Conservation (phyloP, 1,140 invertebrate species). For the Drosophila grimshawi region DNA sequence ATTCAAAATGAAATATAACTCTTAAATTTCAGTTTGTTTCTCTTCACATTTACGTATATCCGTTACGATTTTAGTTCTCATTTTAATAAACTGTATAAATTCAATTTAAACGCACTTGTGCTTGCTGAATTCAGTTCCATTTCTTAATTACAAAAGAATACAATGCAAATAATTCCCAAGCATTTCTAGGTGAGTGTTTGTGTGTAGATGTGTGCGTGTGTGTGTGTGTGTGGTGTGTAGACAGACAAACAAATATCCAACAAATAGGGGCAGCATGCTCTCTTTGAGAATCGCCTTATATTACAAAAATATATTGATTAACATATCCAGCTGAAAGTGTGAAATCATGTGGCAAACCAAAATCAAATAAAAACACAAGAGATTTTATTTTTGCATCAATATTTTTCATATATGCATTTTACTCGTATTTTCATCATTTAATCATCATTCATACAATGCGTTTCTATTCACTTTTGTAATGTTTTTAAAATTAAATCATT, state of each 20-base stretch:
- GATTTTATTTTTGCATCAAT: slow-evolving; percentile 64
- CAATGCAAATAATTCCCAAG: slow-evolving; percentile 12
- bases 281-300: slow-evolving; percentile 1
- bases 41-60: slow-evolving; percentile 77
- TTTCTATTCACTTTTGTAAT: slow-evolving; percentile 52
- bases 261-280: background rate
- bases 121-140: slow-evolving; percentile 67
- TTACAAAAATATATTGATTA: slow-evolving; percentile 1
- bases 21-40: slow-evolving; percentile 76
- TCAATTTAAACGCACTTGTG: slow-evolving; percentile 66
- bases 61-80: slow-evolving; percentile 71
- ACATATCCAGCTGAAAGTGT: slow-evolving; percentile 36
- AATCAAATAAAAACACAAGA: slow-evolving; percentile 65
- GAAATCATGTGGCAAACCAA: slow-evolving; percentile 36
- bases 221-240: background rate
- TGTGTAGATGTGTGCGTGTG: background rate
- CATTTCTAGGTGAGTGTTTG: background rate
- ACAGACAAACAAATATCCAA: background rate
- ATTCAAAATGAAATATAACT: slow-evolving; percentile 62
- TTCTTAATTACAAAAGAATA: slow-evolving; percentile 39
- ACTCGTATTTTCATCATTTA: slow-evolving; percentile 64
- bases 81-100: slow-evolving; percentile 62
- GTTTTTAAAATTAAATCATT: slow-evolving; percentile 72
- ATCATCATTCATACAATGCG: slow-evolving; percentile 60
- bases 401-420: slow-evolving; percentile 75